Conservation (phyloP, 2,888 invertebrate species). For the Dyspetes luteomarginatus region DNA sequence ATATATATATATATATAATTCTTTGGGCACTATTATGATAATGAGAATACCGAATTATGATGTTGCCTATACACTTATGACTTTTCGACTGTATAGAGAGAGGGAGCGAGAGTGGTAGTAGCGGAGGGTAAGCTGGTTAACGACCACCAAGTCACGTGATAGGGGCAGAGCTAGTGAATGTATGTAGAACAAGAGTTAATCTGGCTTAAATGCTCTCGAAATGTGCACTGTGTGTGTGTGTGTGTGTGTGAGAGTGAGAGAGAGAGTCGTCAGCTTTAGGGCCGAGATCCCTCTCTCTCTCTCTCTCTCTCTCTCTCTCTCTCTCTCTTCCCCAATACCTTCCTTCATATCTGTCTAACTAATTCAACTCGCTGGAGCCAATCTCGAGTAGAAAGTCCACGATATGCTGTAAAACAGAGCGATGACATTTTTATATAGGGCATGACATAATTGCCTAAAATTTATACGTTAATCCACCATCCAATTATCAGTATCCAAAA, state of each 20-base stretch:
- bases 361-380: constrained; percentile 11
- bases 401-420: constrained; percentile 5
- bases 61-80: too few species aligned
- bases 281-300: background rate
- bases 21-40: too few species aligned
- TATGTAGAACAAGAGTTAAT: constrained; percentile 63
- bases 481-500: too few species aligned
- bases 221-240: too few species aligned
- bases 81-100: too few species aligned
- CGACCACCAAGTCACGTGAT: constrained; percentile 54
- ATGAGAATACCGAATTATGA: too few species aligned
- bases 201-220: constrained; percentile 59
- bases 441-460: too few species aligned
- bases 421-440: background rate
- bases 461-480: too few species aligned
- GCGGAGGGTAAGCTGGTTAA: constrained; percentile 52
- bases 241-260: too few species aligned
- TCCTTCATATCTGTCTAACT: constrained; percentile 1
- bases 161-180: constrained; percentile 54
- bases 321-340: background rate
- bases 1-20: too few species aligned
- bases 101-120: constrained; percentile 9
- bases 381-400: constrained; percentile 22
- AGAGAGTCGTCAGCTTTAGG: constrained; percentile 4
- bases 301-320: background rate